Base-by-base conservation (phyloP, 1,140 invertebrate genomes). In the Temnothorax curvispinosus region DNA sequence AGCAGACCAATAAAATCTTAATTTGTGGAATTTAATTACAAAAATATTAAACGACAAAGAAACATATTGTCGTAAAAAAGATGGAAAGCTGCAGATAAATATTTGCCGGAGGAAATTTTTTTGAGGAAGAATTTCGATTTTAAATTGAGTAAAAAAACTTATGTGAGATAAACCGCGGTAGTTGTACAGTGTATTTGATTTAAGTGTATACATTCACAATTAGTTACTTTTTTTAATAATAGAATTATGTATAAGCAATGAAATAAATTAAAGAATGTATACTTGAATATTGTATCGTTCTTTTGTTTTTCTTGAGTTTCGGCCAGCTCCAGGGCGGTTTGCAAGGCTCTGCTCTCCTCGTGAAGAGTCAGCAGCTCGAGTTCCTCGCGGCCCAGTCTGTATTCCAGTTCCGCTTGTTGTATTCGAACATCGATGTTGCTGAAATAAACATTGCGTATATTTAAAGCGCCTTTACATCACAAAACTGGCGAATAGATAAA, bases 401-500 rank as follows among this genome's bases (percentile, higher is more conserved):
- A 99, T 92, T 98, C 98, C 86, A 98, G 94, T 94, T 99, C 98
- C 0, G 98, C 98, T 92, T 98, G 98, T 89, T 98, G 97, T 92
- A 99, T 98, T 86, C 98, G 96, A n/a, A 97, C 97, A 93, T 99
- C 98, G 75, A 98, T 98, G 93, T 98, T 98, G 91, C 98, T 98
- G 94, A 18, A 96, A 95, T 89, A 65, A 91, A 80, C 0, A 67
- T 80, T 21, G 6, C 21, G 2, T 18, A 2, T 38, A 52, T 11
- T 13, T 32, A 18, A 62, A 54, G 18, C 3, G 8, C 9, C 56
- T 44, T 21, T 72, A 75, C 8, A 27, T 50, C 38, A 56, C 8
- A 71, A 72, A 58, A 21, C 5, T 18, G 35, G 0, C 3, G 9
- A 8, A 62, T 38, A 41, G 6, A 76, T 52, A 18, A 64, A 82